A percentile compares a stretch with the other conserved stretches of the same genome.
phyloP scores from a whole-genome alignment of 2,113 vertebrate species.

The Arizona elegans region DNA sequence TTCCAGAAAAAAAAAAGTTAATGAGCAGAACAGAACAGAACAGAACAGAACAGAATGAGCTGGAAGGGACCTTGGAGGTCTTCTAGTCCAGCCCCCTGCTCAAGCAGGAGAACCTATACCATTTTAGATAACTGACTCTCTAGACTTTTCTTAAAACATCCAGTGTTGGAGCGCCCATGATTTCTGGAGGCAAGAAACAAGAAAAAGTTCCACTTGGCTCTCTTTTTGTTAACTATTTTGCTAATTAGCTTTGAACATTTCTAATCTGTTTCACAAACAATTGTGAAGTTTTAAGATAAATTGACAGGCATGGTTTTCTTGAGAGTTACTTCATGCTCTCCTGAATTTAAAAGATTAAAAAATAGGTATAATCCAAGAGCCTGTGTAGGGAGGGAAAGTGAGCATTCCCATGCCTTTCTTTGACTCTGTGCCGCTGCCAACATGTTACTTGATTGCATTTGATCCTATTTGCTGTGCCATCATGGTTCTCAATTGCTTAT shows the following conservation, averaged over 20 bases:
- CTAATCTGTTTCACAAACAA: slow-evolving; percentile 7
- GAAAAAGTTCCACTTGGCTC: not conserved
- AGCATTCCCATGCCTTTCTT: not conserved
- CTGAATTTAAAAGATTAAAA: not conserved
- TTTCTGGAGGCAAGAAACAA: not conserved
- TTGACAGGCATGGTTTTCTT: not conserved
- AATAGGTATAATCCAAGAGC: not conserved
- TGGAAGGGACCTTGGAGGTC: too few species aligned
- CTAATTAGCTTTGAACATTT: not conserved
- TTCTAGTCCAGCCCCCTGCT: too few species aligned
- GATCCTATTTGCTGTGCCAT: not conserved
- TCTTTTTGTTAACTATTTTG: not conserved
- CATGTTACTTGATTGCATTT: not conserved
- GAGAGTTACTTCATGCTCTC: not conserved
- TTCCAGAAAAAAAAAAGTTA: not conserved
- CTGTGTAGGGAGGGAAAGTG: not conserved
- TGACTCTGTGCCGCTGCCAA: not conserved
- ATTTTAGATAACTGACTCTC: too few species aligned
- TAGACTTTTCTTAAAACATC: too few species aligned
- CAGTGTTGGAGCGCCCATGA: too few species aligned
- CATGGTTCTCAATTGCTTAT: not conserved
- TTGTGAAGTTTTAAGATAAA: not conserved
- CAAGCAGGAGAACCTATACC: too few species aligned
- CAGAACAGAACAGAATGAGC: too few species aligned
- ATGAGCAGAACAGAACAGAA: too few species aligned